Evolutionary conservation across 2,888 invertebrate species (phyloP), one percentile per base, ranked within the genome.

Genomic region (Troides helena): DNA sequence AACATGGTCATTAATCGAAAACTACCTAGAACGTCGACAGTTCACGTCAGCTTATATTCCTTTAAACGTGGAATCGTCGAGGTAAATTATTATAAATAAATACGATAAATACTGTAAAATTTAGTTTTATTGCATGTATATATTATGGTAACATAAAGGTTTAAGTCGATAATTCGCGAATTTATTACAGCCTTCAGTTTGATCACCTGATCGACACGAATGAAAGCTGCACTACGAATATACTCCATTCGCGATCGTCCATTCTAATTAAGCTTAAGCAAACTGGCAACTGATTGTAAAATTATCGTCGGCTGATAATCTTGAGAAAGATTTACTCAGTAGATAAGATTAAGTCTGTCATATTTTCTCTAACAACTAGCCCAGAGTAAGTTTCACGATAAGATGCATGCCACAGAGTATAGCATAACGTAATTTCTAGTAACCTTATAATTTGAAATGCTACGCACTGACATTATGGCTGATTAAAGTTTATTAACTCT

Each of bases 101-200:
- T 1, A 10, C 39, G 1, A 10, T 39, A 39, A 39, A 39, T 39
- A 39, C 39, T 1, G 6, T 39, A 39, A 39, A 6, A 1, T 39
- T 39, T 39, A 39, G 39, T 39, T 39, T 10, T 39, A 39, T 10
- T 10, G 1, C 6, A 39, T 39, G 10, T 39, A 88, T 89, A 85
- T 88, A 86, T 89, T 83, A 70, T 77, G 80, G 81, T 89, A 86
- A 87, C 74, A 74, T 76, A 21, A 21, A 79, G 72, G 73, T 75
- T 75, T 77, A 74, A 80, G 81, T 81, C 76, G 76, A 78, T 86
- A 86, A 88, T 85, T 75, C 87, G 80, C 76, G 83, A 84, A 89
- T 82, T 86, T 89, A 89, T 86, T 82, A 80, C n/a, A 25, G 18
- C 46, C 36, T 60, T 60, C n/a, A 10, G 50, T 50, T 60, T 30